Evolutionary conservation across 2,113 vertebrate species (phyloP).

Genomic region (Odontophorus gujanensis): DNA sequence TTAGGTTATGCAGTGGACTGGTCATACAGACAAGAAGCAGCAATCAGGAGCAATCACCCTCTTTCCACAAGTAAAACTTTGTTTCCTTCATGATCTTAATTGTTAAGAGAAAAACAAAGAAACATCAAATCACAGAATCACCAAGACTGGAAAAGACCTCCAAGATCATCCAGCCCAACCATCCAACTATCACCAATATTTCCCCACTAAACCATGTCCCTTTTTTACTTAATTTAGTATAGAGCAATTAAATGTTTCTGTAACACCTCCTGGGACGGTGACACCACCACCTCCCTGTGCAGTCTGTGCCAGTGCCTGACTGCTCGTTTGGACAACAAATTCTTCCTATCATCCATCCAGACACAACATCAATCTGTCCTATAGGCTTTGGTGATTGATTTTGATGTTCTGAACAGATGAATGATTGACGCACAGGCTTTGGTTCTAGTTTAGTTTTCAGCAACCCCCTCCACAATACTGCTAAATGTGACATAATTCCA

Average conservation of each 20-base stretch:
- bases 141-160: no score
- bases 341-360: no score
- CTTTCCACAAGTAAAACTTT: not conserved
- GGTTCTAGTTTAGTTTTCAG: not conserved
- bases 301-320: no score
- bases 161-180: no score
- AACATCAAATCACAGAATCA: no score
- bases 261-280: no score
- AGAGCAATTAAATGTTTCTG: no score
- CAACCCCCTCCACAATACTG: not conserved
- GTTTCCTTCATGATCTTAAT: not conserved
- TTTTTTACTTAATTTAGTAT: no score
- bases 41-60: not conserved
- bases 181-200: no score
- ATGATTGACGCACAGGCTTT: not conserved
- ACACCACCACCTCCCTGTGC: no score
- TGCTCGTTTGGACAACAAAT: no score
- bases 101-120: not conserved
- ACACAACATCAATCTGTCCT: not conserved
- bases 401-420: not conserved
- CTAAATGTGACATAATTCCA: not conserved
- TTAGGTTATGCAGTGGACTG: slow-evolving; percentile 29
- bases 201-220: no score
- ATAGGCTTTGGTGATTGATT: not conserved
- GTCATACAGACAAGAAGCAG: not conserved